Percentiles rank a stretch among this genome's conserved stretches.
Conservation (phyloP, 2,113 vertebrate species). For the Promerops cafer region DNA sequence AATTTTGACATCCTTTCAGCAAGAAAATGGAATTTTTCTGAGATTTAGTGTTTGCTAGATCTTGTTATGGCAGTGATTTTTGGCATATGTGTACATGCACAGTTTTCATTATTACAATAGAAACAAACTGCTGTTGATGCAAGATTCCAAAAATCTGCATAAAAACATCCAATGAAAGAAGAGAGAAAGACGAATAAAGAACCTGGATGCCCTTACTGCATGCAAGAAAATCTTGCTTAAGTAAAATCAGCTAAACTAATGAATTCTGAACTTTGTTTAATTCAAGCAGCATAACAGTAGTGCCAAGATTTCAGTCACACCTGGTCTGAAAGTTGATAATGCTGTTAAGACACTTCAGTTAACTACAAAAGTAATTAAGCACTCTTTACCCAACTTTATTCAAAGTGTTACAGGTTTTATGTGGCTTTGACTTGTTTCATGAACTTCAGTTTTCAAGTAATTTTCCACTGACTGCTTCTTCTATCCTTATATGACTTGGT, state of each 20-base stretch:
- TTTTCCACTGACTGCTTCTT: neutral
- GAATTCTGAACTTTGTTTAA: neutral
- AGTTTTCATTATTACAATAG: neutral
- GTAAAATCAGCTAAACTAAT: neutral
- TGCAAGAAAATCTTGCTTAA: neutral
- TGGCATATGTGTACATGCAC: neutral
- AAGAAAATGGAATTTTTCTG: neutral
- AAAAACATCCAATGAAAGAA: neutral
- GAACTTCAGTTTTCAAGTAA: neutral
- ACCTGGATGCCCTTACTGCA: neutral
- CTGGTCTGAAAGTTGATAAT: neutral
- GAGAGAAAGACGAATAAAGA: neutral
- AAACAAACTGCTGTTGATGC: neutral
- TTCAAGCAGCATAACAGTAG: neutral
- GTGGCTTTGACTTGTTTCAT: neutral
- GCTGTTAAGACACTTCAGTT: neutral
- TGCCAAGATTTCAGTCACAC: neutral
- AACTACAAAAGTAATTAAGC: neutral
- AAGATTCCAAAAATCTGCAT: neutral
- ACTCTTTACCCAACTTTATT: neutral
- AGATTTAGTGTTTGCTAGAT: neutral
- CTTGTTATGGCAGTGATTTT: neutral
- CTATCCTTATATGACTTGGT: neutral
- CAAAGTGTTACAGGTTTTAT: neutral
- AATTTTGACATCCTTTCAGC: neutral